Evolutionary conservation across 2,797 vertebrate genomes (phyloP).

Genomic region (Alca torda): DNA sequence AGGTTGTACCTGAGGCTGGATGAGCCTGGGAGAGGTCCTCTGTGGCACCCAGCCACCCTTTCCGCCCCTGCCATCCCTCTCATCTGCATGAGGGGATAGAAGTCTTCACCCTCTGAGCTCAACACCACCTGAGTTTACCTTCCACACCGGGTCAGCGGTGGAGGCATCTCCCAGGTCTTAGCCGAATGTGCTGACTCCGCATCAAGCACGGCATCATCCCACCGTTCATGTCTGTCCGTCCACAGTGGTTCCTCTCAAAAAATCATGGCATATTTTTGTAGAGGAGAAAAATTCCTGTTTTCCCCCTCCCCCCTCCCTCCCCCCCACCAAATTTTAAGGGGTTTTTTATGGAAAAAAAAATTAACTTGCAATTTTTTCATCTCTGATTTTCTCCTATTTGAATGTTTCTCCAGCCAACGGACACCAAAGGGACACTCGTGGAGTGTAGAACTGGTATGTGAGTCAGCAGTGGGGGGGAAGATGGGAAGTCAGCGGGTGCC

Average conservation of each 20-base stretch:
- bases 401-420: not conserved
- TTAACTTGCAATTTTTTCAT: not conserved
- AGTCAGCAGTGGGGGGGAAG: not conserved
- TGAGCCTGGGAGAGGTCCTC: not conserved
- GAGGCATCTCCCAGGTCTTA: not conserved
- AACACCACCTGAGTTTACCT: not conserved
- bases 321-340: not conserved
- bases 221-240: not conserved
- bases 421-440: not conserved
- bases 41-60: not conserved
- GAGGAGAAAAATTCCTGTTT: not conserved
- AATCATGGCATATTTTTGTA: not conserved
- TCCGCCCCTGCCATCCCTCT: not conserved
- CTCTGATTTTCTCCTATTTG: not conserved
- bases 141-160: not conserved
- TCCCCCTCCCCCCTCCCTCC: no score
- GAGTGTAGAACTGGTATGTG: not conserved
- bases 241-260: not conserved
- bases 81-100: not conserved
- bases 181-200: not conserved
- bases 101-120: not conserved
- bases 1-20: not conserved
- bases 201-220: accelerated
- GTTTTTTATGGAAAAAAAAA: not conserved
- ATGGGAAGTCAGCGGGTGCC: not conserved